Base-by-base conservation (phyloP, 2,888 invertebrate genomes). In the Anthrax anthrax region DNA sequence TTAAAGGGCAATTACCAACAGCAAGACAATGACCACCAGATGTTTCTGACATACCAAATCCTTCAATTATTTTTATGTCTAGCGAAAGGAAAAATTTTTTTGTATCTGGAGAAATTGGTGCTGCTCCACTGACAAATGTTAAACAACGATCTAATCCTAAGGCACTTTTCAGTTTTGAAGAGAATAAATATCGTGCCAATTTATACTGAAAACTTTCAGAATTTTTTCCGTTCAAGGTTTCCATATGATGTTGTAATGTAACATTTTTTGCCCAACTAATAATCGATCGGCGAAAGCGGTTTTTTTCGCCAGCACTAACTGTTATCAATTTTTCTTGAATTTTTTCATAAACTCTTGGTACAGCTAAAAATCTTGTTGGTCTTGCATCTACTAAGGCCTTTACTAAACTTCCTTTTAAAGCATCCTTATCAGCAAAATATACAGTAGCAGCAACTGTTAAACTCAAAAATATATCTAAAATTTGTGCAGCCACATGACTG, bases 291-390 rank as follows among this genome's bases (percentile, higher is more conserved):
- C 84, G 89, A 2, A 91, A 55, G 1, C 84, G 81, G 51, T 78
- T 81, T 16, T 13, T 29, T 43, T 80, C 73, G 42, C 80, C 73
- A 4, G 80, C 75, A 3, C 81, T 84, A 2, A 84, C 77, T 5
- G 77, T 74, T 61, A 80, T 75, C 75, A 94, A 85, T 60, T 82
- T 85, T 60, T 94, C 94, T 60, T 84, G 76, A 67, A 94, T 89
- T 67, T 94, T 94, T 67, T 94, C 94, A 82, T 83, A 94, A 6
- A 94, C 90, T 55, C 94, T 74, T 14, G 94, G 94, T 4, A 94
- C 92, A 2, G 82, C 92, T 52, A 94, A 69, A 58, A 94, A 88
- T 50, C 77, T 74, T 8, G 92, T 91, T 1, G 94, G 94, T 51
- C 79, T 74, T 14, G 85, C 85, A 64, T 83, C 80, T 57, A 75